Base-by-base conservation (phyloP, 1,140 invertebrate genomes). In the Heliconius melpomene region DNA sequence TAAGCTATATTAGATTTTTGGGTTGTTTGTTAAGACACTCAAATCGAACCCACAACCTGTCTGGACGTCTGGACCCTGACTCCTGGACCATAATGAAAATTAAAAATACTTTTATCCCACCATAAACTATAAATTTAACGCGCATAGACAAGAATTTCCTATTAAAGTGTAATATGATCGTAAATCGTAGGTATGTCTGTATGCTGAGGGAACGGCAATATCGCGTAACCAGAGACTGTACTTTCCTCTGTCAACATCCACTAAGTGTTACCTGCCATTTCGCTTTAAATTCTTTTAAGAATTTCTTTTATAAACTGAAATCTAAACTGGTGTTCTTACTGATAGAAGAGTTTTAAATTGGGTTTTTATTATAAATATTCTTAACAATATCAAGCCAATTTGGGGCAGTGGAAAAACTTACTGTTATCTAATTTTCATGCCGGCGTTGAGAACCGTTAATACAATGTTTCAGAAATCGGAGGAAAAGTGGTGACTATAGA, bases 231-330 rank as follows among this genome's bases (percentile, higher is more conserved):
- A 20, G 71, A 72, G 32, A 72, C 71, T 11, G 71, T 38, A 72
- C 71, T 72, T 38, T 72, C 18, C 71, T 72, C 32, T 72, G 71
- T 72, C 71, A 72, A 72, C 71, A 72, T 7, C 71, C 32, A n/a
- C 71, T 72, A 72, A 72, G 71, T 72, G 36, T 20, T 72, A 72
- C 32, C 71, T 38, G 71, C 20, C 71, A 72, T 72, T n/a, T 72
- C 71, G 3, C 71, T 72, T 72, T 72, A 72, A 72, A 40, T 23
- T 38, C 36, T 72, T 72, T 72, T 72, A 40, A 72, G 60, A 29
- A 66, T 66, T 29, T 66, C 26, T 66, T 66, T 66, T 66, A 6
- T 3, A 1, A 66, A 23, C 26, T 26, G 60, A 66, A 29, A 66
- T n/a, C n/a, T 23, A 23, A 57, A 9, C 54, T 23, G 52, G 3